phyloP scores from a whole-genome alignment of 1,140 invertebrate species.

The Atta cephalotes region DNA sequence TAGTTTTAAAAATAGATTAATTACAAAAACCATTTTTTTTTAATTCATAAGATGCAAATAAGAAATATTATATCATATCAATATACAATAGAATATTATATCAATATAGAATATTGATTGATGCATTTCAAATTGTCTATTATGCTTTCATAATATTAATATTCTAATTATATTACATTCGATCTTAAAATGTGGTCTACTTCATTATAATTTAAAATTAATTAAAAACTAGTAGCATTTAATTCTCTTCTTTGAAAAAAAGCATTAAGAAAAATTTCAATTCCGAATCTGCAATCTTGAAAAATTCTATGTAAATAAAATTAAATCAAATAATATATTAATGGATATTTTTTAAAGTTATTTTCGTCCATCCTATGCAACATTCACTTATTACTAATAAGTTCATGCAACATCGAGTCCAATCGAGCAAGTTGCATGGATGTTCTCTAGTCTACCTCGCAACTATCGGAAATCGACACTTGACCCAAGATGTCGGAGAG shows the following conservation, averaged over 20 bases:
- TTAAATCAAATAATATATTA: not conserved
- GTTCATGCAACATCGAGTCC: not conserved
- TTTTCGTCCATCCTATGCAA: not conserved
- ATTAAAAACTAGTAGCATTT: not conserved
- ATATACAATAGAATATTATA: no score
- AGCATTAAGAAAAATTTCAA: not conserved
- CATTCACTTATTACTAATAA: not conserved
- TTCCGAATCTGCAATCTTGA: not conserved
- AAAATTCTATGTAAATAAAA: not conserved
- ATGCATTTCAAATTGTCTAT: not conserved
- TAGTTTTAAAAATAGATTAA: not conserved
- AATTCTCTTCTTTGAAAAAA: not conserved
- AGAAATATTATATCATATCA: no score
- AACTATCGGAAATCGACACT: constrained; percentile 61
- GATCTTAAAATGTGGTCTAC: not conserved
- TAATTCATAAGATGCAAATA: no score
- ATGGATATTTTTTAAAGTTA: not conserved
- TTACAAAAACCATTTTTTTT: no score
- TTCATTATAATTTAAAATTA: constrained; percentile 16
- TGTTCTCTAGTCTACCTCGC: constrained; percentile 12
- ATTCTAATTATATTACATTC: not conserved
- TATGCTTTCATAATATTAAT: not conserved
- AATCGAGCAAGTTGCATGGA: constrained; percentile 2
- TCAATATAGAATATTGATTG: no score
- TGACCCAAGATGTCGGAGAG: constrained; percentile 24